Percentiles rank a stretch among this genome's conserved stretches.
Conservation (phyloP, 2,888 invertebrate genomes). For the Dryomyza anilis region DNA sequence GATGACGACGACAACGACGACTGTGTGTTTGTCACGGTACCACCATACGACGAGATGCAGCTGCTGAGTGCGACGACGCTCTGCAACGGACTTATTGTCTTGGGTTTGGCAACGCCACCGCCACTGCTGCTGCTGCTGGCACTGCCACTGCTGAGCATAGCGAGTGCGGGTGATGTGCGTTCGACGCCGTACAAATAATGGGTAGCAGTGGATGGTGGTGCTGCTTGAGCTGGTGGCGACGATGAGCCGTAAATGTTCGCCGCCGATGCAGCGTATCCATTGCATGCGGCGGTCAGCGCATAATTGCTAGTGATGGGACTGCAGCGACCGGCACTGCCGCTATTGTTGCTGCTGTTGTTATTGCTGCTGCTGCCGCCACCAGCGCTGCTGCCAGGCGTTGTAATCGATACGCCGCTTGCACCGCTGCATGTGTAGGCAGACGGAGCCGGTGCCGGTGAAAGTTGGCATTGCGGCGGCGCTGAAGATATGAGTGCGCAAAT, state of each 20-base stretch:
- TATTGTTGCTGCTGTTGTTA: conserved; percentile 39
- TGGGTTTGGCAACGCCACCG: conserved; percentile 38
- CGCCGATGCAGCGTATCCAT: conserved; percentile 33
- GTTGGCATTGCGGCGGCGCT: conserved; percentile 46
- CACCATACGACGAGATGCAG: conserved; percentile 34
- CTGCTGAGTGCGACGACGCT: conserved; percentile 35
- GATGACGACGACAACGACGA: conserved; percentile 7
- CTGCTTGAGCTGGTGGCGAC: conserved; percentile 34
- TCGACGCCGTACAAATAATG: conserved; percentile 30
- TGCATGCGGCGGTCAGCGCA: conserved; percentile 30
- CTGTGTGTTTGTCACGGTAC: conserved; percentile 12
- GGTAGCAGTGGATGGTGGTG: conserved; percentile 30
- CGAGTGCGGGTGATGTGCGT: conserved; percentile 52
- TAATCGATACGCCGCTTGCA: conserved; percentile 16
- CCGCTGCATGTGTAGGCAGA: not conserved
- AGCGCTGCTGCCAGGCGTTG: conserved; percentile 25
- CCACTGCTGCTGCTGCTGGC: conserved; percentile 10
- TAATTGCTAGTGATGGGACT: conserved; percentile 38
- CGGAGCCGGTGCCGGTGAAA: conserved; percentile 48
- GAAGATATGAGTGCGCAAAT: conserved; percentile 47
- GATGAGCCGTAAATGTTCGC: conserved; percentile 35
- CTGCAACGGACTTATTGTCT: conserved; percentile 44
- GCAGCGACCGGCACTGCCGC: conserved; percentile 37
- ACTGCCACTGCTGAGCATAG: conserved; percentile 43
- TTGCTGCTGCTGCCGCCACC: conserved; percentile 24